Base-by-base conservation (phyloP, 2,113 vertebrate species). In the Pangasianodon hypophthalmus region DNA sequence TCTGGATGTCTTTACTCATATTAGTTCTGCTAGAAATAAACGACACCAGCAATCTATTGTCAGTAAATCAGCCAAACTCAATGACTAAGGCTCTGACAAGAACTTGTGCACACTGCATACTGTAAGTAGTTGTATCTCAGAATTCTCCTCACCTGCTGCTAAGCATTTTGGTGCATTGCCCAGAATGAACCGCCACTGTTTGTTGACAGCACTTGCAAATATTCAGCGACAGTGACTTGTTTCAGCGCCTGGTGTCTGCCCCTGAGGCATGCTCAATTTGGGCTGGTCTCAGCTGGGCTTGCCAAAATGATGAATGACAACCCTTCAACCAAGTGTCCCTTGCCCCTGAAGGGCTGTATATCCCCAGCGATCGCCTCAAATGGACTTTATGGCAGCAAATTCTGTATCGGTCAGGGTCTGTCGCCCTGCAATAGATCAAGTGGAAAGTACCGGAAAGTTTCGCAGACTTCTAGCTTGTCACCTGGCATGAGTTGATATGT, bases 261-360 rank as follows among this genome's bases (percentile, higher is more conserved):
- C 83, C 79, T 37, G 81, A 89, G 90, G 85, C 90, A 87, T 69
- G 81, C 84, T 86, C 88, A 89, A 84, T 87, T 91, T 87, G 69
- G 80, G 71, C 54, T 58, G 89, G 83, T 90, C 90, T 89, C 85
- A 90, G 92, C 90, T 88, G 87, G 85, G 79, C 83, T 88, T 86
- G 87, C 86, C 87, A 83, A 88, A 73, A 73, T 88, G 86, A 91
- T 85, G 90, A 91, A 88, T 90, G 91, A 92, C 73, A 87, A 92
- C 62, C 88, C 90, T 92, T 89, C 91, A 92, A 85, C 88, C 58
- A 92, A 83, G 90, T 89, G 88, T 87, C 90, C 88, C 87, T 83
- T 50, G 87, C 67, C 84, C 90, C 77, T 83, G 87, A 81, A 64
- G 88, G 90, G 84, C 84, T 7, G 79, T 87, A 89, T 88, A 89